phyloP scores from a whole-genome alignment of 2,888 invertebrate species.

The Fragum sueziense region DNA sequence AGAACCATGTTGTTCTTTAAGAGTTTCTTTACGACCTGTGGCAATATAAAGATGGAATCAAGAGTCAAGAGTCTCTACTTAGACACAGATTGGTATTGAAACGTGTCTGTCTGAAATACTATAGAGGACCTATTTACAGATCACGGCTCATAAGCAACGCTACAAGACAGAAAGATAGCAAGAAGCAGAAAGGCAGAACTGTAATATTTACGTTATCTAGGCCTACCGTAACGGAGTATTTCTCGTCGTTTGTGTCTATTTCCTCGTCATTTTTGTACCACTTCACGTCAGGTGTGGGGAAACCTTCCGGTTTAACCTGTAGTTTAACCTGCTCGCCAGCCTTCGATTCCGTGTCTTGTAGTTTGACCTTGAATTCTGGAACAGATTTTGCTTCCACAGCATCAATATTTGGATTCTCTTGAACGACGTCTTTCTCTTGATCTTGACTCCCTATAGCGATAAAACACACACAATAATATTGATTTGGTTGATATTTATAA shows the following conservation, averaged over 20 bases:
- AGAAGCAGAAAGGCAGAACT: not conserved
- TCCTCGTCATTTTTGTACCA: conserved; percentile 59
- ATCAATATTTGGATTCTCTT: not conserved
- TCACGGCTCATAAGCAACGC: too few species aligned
- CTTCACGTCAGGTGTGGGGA: conserved; percentile 47
- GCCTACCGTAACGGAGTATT: conserved; percentile 52
- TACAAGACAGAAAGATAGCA: not conserved
- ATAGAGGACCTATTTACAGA: too few species aligned
- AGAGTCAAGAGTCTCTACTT: too few species aligned
- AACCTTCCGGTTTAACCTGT: conserved; percentile 50
- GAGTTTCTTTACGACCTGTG: too few species aligned
- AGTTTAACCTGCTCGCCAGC: conserved; percentile 51
- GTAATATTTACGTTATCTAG: not conserved
- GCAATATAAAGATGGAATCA: too few species aligned
- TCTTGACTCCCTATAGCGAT: too few species aligned
- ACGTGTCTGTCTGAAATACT: too few species aligned
- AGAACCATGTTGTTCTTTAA: too few species aligned
- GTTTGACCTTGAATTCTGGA: conserved; percentile 51
- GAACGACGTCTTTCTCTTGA: not conserved
- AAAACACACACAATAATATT: too few species aligned
- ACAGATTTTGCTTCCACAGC: conserved; percentile 13
- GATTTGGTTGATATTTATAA: too few species aligned
- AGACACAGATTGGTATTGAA: too few species aligned
- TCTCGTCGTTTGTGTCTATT: conserved; percentile 43
- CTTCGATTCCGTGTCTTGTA: conserved; percentile 39